Conservation (phyloP, 2,888 invertebrate genomes). For the Scaptomyza reducta region DNA sequence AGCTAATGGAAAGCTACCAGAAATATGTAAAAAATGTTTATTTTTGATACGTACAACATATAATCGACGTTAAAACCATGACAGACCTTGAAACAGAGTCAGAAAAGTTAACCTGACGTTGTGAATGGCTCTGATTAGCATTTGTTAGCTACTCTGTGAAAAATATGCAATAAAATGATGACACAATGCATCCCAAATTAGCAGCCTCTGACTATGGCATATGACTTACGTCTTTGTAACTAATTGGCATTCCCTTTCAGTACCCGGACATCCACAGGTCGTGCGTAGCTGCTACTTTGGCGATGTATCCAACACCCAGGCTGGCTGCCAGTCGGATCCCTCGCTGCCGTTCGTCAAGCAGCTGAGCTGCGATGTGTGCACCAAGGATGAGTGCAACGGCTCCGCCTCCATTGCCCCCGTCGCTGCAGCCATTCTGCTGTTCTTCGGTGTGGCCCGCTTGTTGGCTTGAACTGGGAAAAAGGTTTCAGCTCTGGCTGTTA, state of each 20-base stretch:
- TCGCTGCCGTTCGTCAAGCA: conserved; percentile 73
- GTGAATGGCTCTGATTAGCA: conserved; percentile 28
- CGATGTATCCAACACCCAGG: conserved; percentile 68
- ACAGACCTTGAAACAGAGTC: conserved; percentile 16
- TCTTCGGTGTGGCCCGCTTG: conserved; percentile 79
- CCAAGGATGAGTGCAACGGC: conserved; percentile 79
- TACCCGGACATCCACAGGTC: conserved; percentile 56
- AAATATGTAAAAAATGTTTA: background rate
- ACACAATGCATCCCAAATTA: conserved; percentile 19
- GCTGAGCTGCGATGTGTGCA: conserved; percentile 80
- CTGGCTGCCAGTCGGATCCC: conserved; percentile 79
- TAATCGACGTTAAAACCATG: conserved; percentile 12
- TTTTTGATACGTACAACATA: conserved; percentile 5
- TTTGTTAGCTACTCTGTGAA: conserved; percentile 24
- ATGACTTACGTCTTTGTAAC: background rate
- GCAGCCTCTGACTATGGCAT: background rate
- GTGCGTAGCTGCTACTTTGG: conserved; percentile 80
- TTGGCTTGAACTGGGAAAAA: conserved; percentile 59
- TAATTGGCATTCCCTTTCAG: conserved; percentile 39
- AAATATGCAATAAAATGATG: conserved; percentile 2
- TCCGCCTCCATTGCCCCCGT: conserved; percentile 72
- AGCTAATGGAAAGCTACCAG: background rate
- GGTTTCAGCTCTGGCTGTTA: background rate
- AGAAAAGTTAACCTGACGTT: conserved; percentile 2
- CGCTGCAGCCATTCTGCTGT: conserved; percentile 71